Evolutionary conservation across 2,888 invertebrate species (phyloP).

Genomic region (Xylocampa areola): DNA sequence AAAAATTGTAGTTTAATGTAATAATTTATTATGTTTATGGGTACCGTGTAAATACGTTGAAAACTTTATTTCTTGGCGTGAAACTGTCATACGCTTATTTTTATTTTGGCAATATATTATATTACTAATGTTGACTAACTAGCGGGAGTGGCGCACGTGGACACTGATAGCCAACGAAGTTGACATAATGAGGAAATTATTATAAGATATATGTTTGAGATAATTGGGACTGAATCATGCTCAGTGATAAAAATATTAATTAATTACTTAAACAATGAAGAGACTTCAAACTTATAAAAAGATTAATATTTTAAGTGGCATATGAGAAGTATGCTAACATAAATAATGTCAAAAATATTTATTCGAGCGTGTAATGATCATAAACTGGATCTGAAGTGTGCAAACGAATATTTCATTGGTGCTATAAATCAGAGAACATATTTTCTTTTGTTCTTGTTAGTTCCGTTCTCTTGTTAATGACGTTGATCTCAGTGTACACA

Average conservation of each 20-base stretch:
- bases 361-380: conserved; percentile 26
- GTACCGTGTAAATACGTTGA: conserved; percentile 45
- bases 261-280: conserved; percentile 26
- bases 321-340: conserved; percentile 1
- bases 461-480: conserved; percentile 12
- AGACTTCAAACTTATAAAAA: neutral
- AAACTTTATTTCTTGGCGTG: conserved; percentile 44
- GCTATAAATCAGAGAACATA: conserved; percentile 35
- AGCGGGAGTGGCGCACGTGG: conserved; percentile 16
- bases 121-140: conserved; percentile 45
- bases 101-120: conserved; percentile 49
- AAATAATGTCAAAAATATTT: conserved; percentile 33
- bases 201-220: conserved; percentile 6
- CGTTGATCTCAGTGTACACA: neutral
- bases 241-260: conserved; percentile 30
- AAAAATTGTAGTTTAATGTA: conserved; percentile 50
- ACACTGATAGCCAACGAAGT: conserved; percentile 16
- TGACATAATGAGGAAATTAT: conserved; percentile 34
- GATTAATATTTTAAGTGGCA: conserved; percentile 12
- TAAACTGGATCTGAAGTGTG: conserved; percentile 25
- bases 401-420: conserved; percentile 43
- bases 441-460: conserved; percentile 32
- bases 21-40: conserved; percentile 58
- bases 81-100: conserved; percentile 40
- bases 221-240: conserved; percentile 15